These are phyloP conservation scores for Pangasius sanitwongsei DNA, from an alignment of 2,797 vertebrate genomes.

Conservation along the genomic window DNA sequence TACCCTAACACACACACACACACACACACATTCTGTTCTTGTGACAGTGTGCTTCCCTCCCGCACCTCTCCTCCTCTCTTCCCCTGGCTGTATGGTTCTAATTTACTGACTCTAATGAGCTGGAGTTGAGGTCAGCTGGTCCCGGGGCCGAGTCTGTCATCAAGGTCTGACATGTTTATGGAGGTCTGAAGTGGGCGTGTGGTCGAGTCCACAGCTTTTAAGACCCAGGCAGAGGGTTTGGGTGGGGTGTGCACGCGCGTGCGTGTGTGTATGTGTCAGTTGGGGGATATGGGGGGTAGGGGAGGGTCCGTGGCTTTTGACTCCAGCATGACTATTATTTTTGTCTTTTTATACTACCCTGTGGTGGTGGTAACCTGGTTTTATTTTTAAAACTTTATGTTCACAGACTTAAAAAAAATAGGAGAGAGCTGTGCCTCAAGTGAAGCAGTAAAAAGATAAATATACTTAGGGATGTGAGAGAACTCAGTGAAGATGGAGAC, in stretches of 20 bases:
- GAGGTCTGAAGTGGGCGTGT: slow-evolving; percentile 82
- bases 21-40: slow-evolving; percentile 17
- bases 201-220: slow-evolving; percentile 80
- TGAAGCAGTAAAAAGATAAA: slow-evolving; percentile 77
- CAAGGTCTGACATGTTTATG: slow-evolving; percentile 81
- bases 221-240: slow-evolving; percentile 66
- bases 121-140: slow-evolving; percentile 84
- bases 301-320: slow-evolving; percentile 78
- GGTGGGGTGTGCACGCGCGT: slow-evolving; percentile 59
- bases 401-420: slow-evolving; percentile 63
- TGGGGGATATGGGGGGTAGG: slow-evolving; percentile 69
- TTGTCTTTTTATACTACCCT: slow-evolving; percentile 66
- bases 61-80: slow-evolving; percentile 63
- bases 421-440: slow-evolving; percentile 76
- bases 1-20: background rate
- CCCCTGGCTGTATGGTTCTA: slow-evolving; percentile 77
- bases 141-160: slow-evolving; percentile 80
- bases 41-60: slow-evolving; percentile 42
- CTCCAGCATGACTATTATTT: slow-evolving; percentile 71
- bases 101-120: slow-evolving; percentile 83
- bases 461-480: slow-evolving; percentile 69
- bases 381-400: slow-evolving; percentile 81
- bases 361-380: slow-evolving; percentile 71
- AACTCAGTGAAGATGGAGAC: slow-evolving; percentile 22
- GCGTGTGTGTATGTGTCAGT: slow-evolving; percentile 45